Conservation (phyloP, 2,113 vertebrate genomes). For the Pristiophorus japonicus region DNA sequence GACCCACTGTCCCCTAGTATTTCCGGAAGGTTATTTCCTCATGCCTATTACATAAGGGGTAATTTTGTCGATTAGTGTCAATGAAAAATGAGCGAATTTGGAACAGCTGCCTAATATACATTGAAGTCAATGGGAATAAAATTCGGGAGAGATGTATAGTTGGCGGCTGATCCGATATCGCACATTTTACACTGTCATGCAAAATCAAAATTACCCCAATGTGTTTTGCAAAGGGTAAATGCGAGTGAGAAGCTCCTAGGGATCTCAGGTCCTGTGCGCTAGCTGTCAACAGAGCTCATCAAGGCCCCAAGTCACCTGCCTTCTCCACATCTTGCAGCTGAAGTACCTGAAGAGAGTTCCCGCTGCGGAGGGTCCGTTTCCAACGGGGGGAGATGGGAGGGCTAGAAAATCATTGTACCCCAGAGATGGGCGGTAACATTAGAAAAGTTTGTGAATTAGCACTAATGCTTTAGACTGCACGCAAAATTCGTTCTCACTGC, state of each 20-base stretch:
- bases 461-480: too few species aligned
- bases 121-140: too few species aligned
- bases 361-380: too few species aligned
- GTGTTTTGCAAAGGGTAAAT: not conserved
- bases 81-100: not conserved
- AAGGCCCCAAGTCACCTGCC: not conserved
- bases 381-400: too few species aligned
- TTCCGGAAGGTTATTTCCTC: too few species aligned
- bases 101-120: not conserved
- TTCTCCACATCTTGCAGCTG: not conserved
- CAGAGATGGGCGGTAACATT: too few species aligned
- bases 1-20: too few species aligned
- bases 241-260: not conserved
- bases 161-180: not conserved
- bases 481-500: too few species aligned
- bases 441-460: too few species aligned
- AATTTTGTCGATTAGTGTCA: not conserved
- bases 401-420: too few species aligned
- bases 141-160: too few species aligned
- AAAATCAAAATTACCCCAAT: not conserved
- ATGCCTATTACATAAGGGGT: not conserved
- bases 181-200: not conserved
- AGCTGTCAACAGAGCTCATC: not conserved
- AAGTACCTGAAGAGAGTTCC: not conserved
- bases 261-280: not conserved